These are phyloP conservation scores for Nicator chloris DNA, from an alignment of 2,113 vertebrate species.

Conservation along the genomic window DNA sequence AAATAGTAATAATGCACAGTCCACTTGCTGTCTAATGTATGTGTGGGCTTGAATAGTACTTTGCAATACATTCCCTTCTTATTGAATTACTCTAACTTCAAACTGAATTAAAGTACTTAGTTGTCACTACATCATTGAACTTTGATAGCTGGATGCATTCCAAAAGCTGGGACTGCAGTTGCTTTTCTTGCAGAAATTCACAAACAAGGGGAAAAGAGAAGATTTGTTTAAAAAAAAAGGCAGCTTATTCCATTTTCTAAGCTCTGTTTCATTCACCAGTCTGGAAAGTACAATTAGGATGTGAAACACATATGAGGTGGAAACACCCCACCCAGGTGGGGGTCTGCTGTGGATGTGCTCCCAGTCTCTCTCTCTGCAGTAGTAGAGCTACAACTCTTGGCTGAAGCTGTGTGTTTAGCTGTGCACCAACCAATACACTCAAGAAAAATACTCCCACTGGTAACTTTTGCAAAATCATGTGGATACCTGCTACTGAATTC, in stretches of 20 bases:
- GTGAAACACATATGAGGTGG: not conserved
- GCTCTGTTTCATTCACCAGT: not conserved
- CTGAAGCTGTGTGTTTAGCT: not conserved
- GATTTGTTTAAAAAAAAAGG: not conserved
- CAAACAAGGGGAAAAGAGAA: not conserved
- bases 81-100: slow-evolving; percentile 49
- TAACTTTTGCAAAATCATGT: not conserved
- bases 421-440: not conserved
- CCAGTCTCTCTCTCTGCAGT: not conserved
- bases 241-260: not conserved
- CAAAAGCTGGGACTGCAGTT: not conserved
- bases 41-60: slow-evolving; percentile 51
- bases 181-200: not conserved
- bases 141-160: slow-evolving; percentile 5
- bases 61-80: slow-evolving; percentile 16
- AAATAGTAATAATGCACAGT: slow-evolving; percentile 53
- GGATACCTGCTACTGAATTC: not conserved
- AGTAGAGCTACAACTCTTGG: not conserved
- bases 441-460: not conserved
- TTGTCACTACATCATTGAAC: slow-evolving; percentile 1
- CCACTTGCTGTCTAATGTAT: slow-evolving; percentile 59
- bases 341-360: not conserved
- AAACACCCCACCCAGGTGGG: not conserved
- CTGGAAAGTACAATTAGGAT: not conserved
- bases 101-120: slow-evolving; percentile 36